A percentile compares a stretch with the other conserved stretches of the same genome.
phyloP scores from a whole-genome alignment of 2,797 vertebrate genomes.

The Sebastes hubbsi region DNA sequence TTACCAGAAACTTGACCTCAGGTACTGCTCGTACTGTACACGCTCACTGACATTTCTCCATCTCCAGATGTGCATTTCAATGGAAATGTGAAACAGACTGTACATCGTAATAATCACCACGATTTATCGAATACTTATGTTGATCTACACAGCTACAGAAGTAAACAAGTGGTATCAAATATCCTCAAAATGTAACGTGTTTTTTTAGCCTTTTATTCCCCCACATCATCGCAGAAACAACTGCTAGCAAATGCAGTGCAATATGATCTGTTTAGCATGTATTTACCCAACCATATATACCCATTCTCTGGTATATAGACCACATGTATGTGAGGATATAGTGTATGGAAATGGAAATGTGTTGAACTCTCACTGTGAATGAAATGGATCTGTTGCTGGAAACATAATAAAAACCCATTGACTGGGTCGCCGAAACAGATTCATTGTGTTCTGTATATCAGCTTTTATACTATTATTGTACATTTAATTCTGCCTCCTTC shows the following conservation, averaged over 20 bases:
- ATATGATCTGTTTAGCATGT: constrained; percentile 46
- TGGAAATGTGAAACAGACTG: constrained; percentile 52
- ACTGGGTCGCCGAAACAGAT: constrained; percentile 68
- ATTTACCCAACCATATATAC: constrained; percentile 59
- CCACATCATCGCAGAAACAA: constrained; percentile 22
- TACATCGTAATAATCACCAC: constrained; percentile 12
- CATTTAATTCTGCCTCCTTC: neutral
- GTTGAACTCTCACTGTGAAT: constrained; percentile 78
- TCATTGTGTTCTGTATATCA: constrained; percentile 3
- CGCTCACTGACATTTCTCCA: constrained; percentile 52
- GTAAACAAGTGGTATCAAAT: constrained; percentile 36
- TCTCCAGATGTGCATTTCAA: constrained; percentile 30
- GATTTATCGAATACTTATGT: constrained; percentile 14
- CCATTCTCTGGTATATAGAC: constrained; percentile 49
- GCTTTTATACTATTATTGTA: neutral
- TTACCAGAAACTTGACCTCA: constrained; percentile 74
- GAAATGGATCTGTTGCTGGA: constrained; percentile 74
- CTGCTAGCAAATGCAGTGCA: constrained; percentile 40
- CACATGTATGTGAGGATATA: constrained; percentile 51
- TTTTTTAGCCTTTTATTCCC: constrained; percentile 26
- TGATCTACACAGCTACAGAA: constrained; percentile 34
- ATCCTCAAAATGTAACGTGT: constrained; percentile 45
- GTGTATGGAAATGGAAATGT: constrained; percentile 59
- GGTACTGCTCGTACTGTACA: constrained; percentile 78
- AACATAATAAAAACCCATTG: constrained; percentile 81